Conservation (phyloP, 37 sponge, comb jelly and placozoan species). For the Bolinopsis microptera region DNA sequence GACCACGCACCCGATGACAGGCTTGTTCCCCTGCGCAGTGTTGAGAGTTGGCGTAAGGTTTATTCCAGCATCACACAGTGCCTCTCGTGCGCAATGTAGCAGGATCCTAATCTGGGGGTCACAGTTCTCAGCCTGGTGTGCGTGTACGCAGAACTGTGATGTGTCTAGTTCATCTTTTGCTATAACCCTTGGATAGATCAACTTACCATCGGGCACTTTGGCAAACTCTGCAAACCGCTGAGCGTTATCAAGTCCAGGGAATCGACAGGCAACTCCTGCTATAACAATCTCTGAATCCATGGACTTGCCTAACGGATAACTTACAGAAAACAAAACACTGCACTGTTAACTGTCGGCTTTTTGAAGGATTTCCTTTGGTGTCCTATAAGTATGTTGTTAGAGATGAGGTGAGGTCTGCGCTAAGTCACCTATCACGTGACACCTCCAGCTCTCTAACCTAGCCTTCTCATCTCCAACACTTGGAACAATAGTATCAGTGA, state of each 20-base stretch:
- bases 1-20: conserved; percentile 29
- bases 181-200: neutral
- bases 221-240: conserved; percentile 28
- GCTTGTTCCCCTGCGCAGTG: neutral
- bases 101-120: conserved; percentile 55
- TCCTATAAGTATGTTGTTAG: no score
- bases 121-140: conserved; percentile 51
- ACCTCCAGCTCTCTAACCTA: no score
- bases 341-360: no score
- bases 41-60: neutral
- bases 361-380: no score
- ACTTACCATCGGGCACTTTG: neutral
- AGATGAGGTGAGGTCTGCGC: neutral
- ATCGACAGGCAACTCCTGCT: conserved; percentile 46
- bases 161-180: conserved; percentile 1
- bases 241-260: neutral
- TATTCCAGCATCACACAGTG: conserved; percentile 26
- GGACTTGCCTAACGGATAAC: neutral
- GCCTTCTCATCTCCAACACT: neutral
- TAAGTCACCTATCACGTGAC: neutral
- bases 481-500: neutral
- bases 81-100: conserved; percentile 39
- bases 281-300: conserved; percentile 51
- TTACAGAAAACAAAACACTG: neutral
- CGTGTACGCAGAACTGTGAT: conserved; percentile 52